These are phyloP conservation scores for Ammodytes dubius DNA, from an alignment of 2,113 vertebrate species.

Conservation along the genomic window DNA sequence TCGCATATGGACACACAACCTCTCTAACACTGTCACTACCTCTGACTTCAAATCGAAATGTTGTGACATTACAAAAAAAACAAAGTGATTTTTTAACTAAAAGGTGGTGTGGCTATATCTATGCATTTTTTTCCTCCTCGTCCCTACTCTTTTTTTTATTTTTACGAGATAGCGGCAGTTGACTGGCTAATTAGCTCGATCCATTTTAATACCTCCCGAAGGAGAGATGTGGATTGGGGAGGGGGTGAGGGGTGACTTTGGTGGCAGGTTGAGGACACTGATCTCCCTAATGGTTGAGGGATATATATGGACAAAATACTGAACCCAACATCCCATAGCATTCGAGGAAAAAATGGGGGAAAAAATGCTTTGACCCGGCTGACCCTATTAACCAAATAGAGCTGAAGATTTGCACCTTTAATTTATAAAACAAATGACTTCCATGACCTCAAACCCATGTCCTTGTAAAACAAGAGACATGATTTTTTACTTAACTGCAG, in stretches of 20 bases:
- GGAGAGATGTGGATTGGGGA: constrained; percentile 79
- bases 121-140: constrained; percentile 14
- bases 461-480: constrained; percentile 81
- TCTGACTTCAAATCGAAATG: constrained; percentile 5
- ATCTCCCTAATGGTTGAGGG: constrained; percentile 84
- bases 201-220: constrained; percentile 89
- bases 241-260: constrained; percentile 84
- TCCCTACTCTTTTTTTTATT: constrained; percentile 6
- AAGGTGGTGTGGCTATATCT: constrained; percentile 34
- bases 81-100: constrained; percentile 62
- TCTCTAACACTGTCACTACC: neutral
- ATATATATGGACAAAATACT: constrained; percentile 85
- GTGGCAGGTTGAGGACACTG: constrained; percentile 88
- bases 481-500: constrained; percentile 73
- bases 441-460: constrained; percentile 76
- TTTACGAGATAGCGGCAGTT: constrained; percentile 40
- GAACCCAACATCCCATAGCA: constrained; percentile 70
- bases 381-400: constrained; percentile 87
- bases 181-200: constrained; percentile 91
- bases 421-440: constrained; percentile 87
- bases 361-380: constrained; percentile 85
- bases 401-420: constrained; percentile 82
- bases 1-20: constrained; percentile 67
- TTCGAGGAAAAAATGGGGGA: constrained; percentile 76
- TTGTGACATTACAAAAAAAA: constrained; percentile 45